A percentile compares a stretch with the other conserved stretches of the same genome.
Evolutionary conservation across 2,797 vertebrate genomes (phyloP).

Genomic region (Xenopus petersii): DNA sequence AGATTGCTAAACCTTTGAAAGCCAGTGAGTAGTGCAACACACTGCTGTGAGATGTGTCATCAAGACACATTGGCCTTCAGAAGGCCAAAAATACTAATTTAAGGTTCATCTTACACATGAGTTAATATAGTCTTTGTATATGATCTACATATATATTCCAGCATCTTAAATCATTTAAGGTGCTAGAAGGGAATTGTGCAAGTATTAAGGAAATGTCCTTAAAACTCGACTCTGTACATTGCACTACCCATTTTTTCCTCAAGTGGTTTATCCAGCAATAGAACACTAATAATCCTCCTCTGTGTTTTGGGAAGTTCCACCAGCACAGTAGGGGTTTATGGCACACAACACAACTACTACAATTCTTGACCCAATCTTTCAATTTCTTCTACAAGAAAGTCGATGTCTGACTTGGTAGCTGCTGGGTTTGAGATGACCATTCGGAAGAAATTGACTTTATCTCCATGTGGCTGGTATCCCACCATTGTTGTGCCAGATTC

Average conservation of each 20-base stretch:
- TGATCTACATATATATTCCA: constrained; percentile 61
- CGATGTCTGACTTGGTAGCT: constrained; percentile 90
- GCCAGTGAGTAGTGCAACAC: background rate
- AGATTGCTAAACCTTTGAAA: constrained; percentile 54
- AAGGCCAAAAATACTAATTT: background rate
- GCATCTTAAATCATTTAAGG: constrained; percentile 56
- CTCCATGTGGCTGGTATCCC: constrained; percentile 94
- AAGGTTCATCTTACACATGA: background rate
- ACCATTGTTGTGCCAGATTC: constrained; percentile 98
- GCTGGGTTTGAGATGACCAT: constrained; percentile 97
- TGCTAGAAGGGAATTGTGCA: constrained; percentile 58
- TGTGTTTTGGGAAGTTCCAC: background rate
- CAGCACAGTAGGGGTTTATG: constrained; percentile 45
- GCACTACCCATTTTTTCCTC: constrained; percentile 37
- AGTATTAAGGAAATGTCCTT: constrained; percentile 56
- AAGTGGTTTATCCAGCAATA: constrained; percentile 49
- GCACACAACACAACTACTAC: constrained; percentile 61
- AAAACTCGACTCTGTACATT: constrained; percentile 33
- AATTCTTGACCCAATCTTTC: constrained; percentile 91
- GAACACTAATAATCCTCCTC: constrained; percentile 47
- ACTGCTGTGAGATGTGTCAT: background rate
- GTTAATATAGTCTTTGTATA: constrained; percentile 53
- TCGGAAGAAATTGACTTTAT: constrained; percentile 97
- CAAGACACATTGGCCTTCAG: background rate
- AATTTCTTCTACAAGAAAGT: constrained; percentile 95